These are phyloP conservation scores for Ispidina picta DNA, from an alignment of 2,797 vertebrate genomes.

Conservation along the genomic window DNA sequence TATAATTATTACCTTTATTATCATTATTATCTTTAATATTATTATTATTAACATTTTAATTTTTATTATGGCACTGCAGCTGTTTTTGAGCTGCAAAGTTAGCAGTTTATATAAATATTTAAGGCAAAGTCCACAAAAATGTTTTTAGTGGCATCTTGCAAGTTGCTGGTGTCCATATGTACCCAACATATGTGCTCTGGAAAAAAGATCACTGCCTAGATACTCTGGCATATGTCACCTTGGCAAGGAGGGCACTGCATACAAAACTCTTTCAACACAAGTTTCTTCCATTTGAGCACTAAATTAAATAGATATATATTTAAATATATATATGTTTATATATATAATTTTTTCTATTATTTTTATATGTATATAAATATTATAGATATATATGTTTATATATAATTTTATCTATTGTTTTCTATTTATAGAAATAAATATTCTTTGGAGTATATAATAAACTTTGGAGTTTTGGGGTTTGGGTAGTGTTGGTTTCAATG, in stretches of 20 bases:
- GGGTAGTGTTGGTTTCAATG: neutral
- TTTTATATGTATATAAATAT: too few species aligned
- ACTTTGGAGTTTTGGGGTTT: neutral
- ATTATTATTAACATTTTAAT: neutral
- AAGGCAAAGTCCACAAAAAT: neutral
- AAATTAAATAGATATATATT: neutral
- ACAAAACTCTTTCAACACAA: neutral
- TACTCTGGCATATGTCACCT: slow-evolving; percentile 33
- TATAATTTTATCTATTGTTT: too few species aligned
- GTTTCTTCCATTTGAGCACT: neutral
- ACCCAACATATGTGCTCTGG: slow-evolving; percentile 46
- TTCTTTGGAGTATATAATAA: too few species aligned
- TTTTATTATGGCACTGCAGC: neutral
- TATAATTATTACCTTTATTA: neutral
- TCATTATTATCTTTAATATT: too few species aligned
- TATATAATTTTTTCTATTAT: too few species aligned
- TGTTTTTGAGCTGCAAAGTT: neutral
- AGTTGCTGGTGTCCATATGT: slow-evolving; percentile 50
- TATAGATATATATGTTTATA: too few species aligned
- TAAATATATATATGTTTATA: too few species aligned
- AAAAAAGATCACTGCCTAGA: slow-evolving; percentile 29
- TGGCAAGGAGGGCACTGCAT: neutral
- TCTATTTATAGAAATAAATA: too few species aligned
- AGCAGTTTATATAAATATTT: neutral
- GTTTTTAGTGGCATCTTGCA: slow-evolving; percentile 32